Percentiles rank a stretch among this genome's conserved stretches.
Evolutionary conservation across 2,888 invertebrate species (phyloP).

Genomic region (Parnassius mnemosyne): DNA sequence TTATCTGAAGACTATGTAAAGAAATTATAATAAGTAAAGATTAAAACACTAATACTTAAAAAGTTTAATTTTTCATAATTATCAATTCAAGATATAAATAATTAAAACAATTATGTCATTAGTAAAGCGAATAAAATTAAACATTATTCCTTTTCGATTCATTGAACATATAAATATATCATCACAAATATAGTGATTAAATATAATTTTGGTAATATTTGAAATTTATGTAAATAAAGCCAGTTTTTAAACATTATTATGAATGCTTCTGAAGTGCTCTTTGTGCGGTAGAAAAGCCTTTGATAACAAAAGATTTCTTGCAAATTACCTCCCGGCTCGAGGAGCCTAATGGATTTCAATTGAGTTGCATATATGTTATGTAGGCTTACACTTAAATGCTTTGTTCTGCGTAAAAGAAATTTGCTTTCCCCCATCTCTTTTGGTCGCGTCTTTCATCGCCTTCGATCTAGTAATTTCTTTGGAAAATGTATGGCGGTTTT

Average conservation of each 20-base stretch:
- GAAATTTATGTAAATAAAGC: conserved; percentile 36
- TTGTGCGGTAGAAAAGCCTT: conserved; percentile 60
- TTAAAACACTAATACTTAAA: no score
- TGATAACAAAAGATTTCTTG: conserved; percentile 65
- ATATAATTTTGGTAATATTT: conserved; percentile 9
- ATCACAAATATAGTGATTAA: no score
- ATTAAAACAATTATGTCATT: no score
- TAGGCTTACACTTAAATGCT: conserved; percentile 68
- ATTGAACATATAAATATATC: no score
- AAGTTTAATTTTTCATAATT: no score
- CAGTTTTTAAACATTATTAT: conserved; percentile 57
- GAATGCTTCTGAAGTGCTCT: conserved; percentile 57
- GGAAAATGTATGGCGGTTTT: conserved; percentile 51
- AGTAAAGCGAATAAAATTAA: no score
- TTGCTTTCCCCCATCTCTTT: conserved; percentile 60
- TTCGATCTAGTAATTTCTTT: conserved; percentile 65
- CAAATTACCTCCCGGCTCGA: conserved; percentile 67
- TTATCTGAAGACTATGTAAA: no score
- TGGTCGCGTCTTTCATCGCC: conserved; percentile 57
- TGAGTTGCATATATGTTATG: conserved; percentile 67
- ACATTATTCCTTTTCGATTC: no score
- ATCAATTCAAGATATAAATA: no score
- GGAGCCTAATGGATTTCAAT: conserved; percentile 73
- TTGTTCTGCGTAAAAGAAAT: conserved; percentile 72
- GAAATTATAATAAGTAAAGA: no score